These are phyloP conservation scores for Erebia palarica DNA, from an alignment of 2,888 invertebrate genomes.

Conservation along the genomic window DNA sequence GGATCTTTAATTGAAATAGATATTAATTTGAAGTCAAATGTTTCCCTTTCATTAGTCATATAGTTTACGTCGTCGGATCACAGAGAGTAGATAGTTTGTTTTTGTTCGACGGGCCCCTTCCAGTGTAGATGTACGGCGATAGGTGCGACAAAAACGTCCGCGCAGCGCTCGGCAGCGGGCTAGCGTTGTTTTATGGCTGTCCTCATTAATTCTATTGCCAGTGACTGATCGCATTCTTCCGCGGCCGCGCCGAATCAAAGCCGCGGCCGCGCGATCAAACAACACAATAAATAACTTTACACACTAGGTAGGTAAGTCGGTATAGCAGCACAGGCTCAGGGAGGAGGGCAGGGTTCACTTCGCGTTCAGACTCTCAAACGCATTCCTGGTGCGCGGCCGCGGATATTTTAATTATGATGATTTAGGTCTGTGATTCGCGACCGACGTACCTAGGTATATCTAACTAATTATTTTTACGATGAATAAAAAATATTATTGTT, in stretches of 20 bases:
- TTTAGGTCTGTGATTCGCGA: conserved; percentile 48
- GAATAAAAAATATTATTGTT: too few species aligned
- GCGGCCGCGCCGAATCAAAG: conserved; percentile 39
- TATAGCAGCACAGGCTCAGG: conserved; percentile 21
- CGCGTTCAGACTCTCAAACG: conserved; percentile 60
- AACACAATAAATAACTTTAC: conserved; percentile 50
- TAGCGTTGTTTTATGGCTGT: conserved; percentile 16
- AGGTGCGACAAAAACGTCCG: background rate
- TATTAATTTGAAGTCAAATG: background rate
- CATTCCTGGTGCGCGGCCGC: conserved; percentile 55
- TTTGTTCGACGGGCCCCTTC: background rate
- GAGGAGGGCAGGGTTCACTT: conserved; percentile 24
- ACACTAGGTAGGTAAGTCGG: background rate
- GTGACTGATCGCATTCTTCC: conserved; percentile 44
- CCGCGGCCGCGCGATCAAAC: conserved; percentile 45
- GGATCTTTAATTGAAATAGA: background rate
- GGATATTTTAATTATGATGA: conserved; percentile 72
- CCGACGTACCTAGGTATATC: too few species aligned
- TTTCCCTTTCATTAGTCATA: background rate
- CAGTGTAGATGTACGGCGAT: background rate
- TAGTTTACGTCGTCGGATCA: background rate
- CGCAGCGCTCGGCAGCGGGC: background rate
- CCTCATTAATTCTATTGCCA: conserved; percentile 32
- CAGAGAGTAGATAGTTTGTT: background rate
- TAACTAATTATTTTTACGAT: too few species aligned